phyloP scores from a whole-genome alignment of 2,888 invertebrate genomes.

The Mimachlamys varia region DNA sequence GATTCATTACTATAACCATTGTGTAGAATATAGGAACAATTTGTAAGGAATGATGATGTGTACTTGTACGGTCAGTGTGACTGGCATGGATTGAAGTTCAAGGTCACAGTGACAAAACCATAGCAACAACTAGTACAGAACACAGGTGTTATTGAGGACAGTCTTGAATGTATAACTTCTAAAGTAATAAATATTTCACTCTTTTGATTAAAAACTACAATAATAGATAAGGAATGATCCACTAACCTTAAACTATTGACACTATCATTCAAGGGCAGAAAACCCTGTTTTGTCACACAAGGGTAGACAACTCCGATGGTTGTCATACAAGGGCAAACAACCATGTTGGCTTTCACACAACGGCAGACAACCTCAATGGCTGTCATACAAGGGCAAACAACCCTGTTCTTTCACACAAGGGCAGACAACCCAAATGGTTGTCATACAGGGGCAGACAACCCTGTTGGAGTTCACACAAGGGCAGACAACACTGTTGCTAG shows the following conservation, averaged over 20 bases:
- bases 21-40: background rate
- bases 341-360: no score
- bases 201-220: background rate
- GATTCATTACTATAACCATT: no score
- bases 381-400: no score
- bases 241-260: background rate
- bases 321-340: no score
- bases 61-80: background rate
- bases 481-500: background rate
- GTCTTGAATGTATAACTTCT: background rate
- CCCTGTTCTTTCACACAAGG: no score
- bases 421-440: no score
- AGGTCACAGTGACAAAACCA: background rate
- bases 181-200: background rate
- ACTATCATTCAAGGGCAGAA: background rate
- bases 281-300: background rate
- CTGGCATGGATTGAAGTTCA: background rate
- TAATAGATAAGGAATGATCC: background rate
- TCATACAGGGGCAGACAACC: no score
- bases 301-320: no score
- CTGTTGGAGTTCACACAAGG: background rate
- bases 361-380: no score
- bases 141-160: conserved; percentile 2
- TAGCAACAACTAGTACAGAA: background rate
- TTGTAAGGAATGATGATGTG: background rate